A percentile compares a stretch with the other conserved stretches of the same genome.
These are phyloP conservation scores for Myotis vivesi DNA, from an alignment of 2,797 vertebrate species.

Conservation along the genomic window DNA sequence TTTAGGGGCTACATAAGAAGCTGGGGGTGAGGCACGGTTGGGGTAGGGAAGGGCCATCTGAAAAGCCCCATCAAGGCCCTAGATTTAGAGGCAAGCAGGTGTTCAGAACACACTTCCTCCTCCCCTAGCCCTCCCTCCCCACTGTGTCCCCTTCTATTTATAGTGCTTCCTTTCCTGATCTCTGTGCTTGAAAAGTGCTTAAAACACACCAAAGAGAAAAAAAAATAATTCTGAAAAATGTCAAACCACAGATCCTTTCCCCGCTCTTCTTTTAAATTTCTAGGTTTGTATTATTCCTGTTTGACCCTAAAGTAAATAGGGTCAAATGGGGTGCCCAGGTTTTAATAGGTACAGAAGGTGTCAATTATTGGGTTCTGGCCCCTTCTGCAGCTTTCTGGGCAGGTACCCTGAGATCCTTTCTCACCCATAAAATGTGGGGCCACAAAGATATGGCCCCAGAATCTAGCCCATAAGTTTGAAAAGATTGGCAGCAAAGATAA, in stretches of 20 bases:
- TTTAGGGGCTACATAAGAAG: background rate
- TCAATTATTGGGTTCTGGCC: background rate
- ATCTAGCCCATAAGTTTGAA: background rate
- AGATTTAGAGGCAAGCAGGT: background rate
- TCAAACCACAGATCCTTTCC: slow-evolving; percentile 68
- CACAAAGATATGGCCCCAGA: background rate
- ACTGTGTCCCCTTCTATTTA: slow-evolving; percentile 53
- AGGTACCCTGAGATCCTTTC: background rate
- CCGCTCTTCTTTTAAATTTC: slow-evolving; percentile 48
- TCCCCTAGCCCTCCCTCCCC: background rate
- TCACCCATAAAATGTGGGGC: no score
- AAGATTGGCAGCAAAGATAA: background rate
- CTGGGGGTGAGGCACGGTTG: background rate
- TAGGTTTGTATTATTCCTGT: slow-evolving; percentile 56
- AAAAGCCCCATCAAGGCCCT: background rate
- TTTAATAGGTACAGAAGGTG: background rate
- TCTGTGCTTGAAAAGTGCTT: slow-evolving; percentile 31
- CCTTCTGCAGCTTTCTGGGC: background rate
- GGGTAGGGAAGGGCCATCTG: background rate
- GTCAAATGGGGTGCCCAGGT: background rate
- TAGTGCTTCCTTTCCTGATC: slow-evolving; percentile 55
- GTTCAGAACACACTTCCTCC: background rate
- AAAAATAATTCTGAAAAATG: slow-evolving; percentile 57
- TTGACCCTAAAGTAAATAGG: slow-evolving; percentile 42
- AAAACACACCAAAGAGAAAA: background rate